A percentile compares a stretch with the other conserved stretches of the same genome.
phyloP scores from a whole-genome alignment of 2,888 invertebrate genomes.

The Aphidius colemani region DNA sequence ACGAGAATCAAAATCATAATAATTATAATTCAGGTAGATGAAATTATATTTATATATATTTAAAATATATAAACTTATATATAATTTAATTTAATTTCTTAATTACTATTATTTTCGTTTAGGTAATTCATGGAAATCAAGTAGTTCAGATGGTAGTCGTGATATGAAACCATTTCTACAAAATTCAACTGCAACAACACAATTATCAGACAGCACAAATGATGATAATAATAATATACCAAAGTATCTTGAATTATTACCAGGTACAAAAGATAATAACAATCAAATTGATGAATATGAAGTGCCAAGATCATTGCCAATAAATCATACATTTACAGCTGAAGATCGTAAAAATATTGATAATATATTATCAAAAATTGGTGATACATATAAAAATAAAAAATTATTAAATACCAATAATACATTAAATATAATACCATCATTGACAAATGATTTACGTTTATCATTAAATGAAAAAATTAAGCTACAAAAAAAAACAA shows the following conservation, averaged over 20 bases:
- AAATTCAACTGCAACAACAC: conserved; percentile 43
- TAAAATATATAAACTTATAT: background rate
- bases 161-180: conserved; percentile 62
- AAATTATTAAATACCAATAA: conserved; percentile 41
- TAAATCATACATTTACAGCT: conserved; percentile 26
- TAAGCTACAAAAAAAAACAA: conserved; percentile 33
- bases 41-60: conserved; percentile 3
- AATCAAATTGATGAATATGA: conserved; percentile 67
- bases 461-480: conserved; percentile 47
- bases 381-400: conserved; percentile 50
- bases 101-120: conserved; percentile 18
- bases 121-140: conserved; percentile 63
- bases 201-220: conserved; percentile 31
- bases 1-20: conserved; percentile 73
- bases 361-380: conserved; percentile 38
- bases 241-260: conserved; percentile 72
- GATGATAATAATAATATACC: conserved; percentile 49
- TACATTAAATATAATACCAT: conserved; percentile 40
- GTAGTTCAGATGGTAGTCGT: conserved; percentile 61
- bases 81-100: too few relatives aligned
- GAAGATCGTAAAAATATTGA: conserved; percentile 32
- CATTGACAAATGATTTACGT: conserved; percentile 46
- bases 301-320: conserved; percentile 63
- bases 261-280: conserved; percentile 60
- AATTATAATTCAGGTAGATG: conserved; percentile 59